Base-by-base conservation (phyloP, 2,113 vertebrate genomes). In the Myotis yumanensis region DNA sequence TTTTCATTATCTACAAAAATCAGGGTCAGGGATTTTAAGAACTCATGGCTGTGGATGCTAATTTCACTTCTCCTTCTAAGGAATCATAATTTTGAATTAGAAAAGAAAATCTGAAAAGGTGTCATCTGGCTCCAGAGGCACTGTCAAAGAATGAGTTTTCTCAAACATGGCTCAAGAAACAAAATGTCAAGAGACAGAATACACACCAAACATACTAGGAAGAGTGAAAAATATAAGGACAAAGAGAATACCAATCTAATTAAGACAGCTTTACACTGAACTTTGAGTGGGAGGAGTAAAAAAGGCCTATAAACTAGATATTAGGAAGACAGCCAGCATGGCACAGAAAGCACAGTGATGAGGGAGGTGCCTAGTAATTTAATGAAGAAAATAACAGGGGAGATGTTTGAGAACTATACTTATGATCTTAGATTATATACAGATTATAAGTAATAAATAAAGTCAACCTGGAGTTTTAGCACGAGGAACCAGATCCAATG, bases 381-480 rank as follows among this genome's bases (percentile, higher is more conserved):
- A 81, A 86, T 75, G 32, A 92, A 68, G 75, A 95, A 96, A 95
- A 89, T 92, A 95, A 96, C 69, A 92, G 90, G 51, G 75, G 48
- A 88, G 57, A 46, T 94, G 68, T 72, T 95, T 80, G 86, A 91
- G 90, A 84, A 83, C 51, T 91, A 15, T 92, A 87, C 90, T 95
- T 96, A 91, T 94, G 85, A 89, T 79, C 51, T 95, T 20, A 88
- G 76, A 90, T 93, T 89, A 89, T 93, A 73, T 79, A 89, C 32
- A 83, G 77, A 91, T 92, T 96, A 75, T 89, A 54, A 85, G 46
- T 91, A 96, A 80, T 89, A 96, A 93, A 94, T 95, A 84, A 95
- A 96, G n/a, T 62, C n/a, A 76, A 80, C 57, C 43, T 92, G 57
- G 54, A 92, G 73, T 75, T 90, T 95, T 89, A 85, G 73, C 79